Base-by-base conservation (phyloP, 2,888 invertebrate species). In the Mayetiola destructor region DNA sequence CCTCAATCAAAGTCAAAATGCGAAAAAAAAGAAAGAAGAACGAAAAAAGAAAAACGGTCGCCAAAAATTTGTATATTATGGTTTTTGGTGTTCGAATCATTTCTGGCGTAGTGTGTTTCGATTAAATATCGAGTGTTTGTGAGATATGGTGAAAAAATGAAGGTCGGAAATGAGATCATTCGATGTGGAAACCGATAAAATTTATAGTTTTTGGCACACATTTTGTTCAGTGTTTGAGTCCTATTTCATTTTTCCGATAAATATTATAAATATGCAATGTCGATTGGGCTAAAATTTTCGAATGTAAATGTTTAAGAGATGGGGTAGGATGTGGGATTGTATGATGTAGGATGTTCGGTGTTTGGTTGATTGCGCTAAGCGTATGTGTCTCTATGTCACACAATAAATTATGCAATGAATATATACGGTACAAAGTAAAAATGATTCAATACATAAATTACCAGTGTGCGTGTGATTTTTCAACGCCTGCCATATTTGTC, bases 131-230 rank as follows among this genome's bases (percentile, higher is more conserved):
- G n/a, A n/a, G n/a, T n/a, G n/a, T n/a, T n/a, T n/a, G n/a, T n/a
- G n/a, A n/a, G n/a, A n/a, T n/a, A n/a, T n/a, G n/a, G n/a, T n/a
- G n/a, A n/a, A n/a, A n/a, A n/a, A n/a, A n/a, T n/a, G n/a, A n/a
- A n/a, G n/a, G n/a, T n/a, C n/a, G n/a, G n/a, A 16, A 53, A 29
- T 18, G 53, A 52, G 53, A 32, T 53, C 53, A 53, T 53, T 53
- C 32, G 53, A 53, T 53, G 53, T 53, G 53, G 30, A 53, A 32
- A 53, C 32, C 29, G 32, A 53, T 32, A 53, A 53, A 30, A 53
- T 53, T 53, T 53, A 53, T 53, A 32, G 32, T 53, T 53, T 9
- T 53, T 53, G 27, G 27, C 48, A 48, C 27, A 48, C 48, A 48
- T 48, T 23, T 27, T 48, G 48, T 48, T n/a, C n/a, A n/a, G n/a